Base-by-base conservation (phyloP, 2,113 vertebrate species). In the Etia nguti region DNA sequence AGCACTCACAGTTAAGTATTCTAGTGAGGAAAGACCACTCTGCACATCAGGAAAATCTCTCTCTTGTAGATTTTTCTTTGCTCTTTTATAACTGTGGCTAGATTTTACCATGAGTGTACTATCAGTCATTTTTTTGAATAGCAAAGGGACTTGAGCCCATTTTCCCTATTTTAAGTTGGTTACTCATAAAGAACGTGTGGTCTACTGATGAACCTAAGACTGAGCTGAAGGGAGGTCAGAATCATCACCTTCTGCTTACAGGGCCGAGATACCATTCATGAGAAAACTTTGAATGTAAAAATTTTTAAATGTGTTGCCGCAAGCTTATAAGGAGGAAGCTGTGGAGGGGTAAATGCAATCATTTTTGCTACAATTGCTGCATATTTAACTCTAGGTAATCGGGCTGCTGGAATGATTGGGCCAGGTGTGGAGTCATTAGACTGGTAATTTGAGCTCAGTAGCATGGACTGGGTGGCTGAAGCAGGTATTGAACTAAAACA, bases 141-240 rank as follows among this genome's bases (percentile, higher is more conserved):
- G 15, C 57, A 60, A 31, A 31, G 26, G 3, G 26, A 4, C 15
- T 60, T 60, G 3, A 31, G 57, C 57, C 0, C 1, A 59, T 16
- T 59, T 24, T 2, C 2, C 13, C 26, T 4, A 9, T 59, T 54
- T 59, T 59, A 2, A 0, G 8, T 59, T 5, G 0, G 15, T 60
- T 60, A 16, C 26, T 10, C 2, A 31, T 31, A 18, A 16, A 60
- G 57, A 18, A 31, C 8, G 0, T 60, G 26, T 0, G 52, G 2
- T 18, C 26, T 31, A 0, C 57, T 31, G 57, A 26, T 26, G 15
- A 31, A 31, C 57, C 26, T 29, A 5, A 59, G 56, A 16, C 26
- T 60, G 57, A 65, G 60, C 18, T 65, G 10, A 38, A n/a, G 60
- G 60, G 31, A 65, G 60, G 6, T n/a, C 10, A n/a, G 1, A 38